Base-by-base conservation (phyloP, 2,888 invertebrate species). In the Sturmia bella region DNA sequence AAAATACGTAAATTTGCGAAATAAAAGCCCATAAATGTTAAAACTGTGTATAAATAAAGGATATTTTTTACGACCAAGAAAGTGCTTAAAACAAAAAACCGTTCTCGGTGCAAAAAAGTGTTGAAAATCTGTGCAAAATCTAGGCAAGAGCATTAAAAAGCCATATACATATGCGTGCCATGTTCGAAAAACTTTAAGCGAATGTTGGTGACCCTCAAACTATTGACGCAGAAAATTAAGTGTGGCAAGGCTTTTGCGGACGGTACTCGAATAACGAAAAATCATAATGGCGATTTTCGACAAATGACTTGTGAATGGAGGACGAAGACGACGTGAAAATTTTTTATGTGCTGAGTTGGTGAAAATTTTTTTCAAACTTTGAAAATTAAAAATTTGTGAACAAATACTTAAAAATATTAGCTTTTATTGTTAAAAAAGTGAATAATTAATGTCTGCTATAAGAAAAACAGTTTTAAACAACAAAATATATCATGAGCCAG, bases 401-500 rank as follows among this genome's bases (percentile, higher is more conserved):
- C 54, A 80, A 80, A 84, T 84, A 63, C 75, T 73, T 15, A 79
- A 84, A 85, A 80, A 78, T 80, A 81, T 63, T 74, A 82, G 48
- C 59, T 74, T 74, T 84, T 79, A 43, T 83, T 81, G 82, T 24
- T 84, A 87, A 84, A 87, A 85, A 85, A 87, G 87, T 87, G 85
- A 84, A 87, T 88, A 87, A 89, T 90, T 90, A 89, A 90, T 90
- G 89, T 87, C 86, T 89, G 87, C 88, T 86, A 86, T 78, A 88
- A 87, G 85, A 87, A 88, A 88, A 89, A 87, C 85, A 52, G 83
- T 84, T 86, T 86, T 88, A 86, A 87, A 86, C 86, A 87, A 84
- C 87, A 87, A 87, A 89, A 88, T 87, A 88, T 90, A 90, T 88
- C 88, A 90, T 90, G 90, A 90, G 88, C 88, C 90, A 90, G 90